Evolutionary conservation across 2,888 invertebrate species (phyloP).

Genomic region (Trachelus stipa): DNA sequence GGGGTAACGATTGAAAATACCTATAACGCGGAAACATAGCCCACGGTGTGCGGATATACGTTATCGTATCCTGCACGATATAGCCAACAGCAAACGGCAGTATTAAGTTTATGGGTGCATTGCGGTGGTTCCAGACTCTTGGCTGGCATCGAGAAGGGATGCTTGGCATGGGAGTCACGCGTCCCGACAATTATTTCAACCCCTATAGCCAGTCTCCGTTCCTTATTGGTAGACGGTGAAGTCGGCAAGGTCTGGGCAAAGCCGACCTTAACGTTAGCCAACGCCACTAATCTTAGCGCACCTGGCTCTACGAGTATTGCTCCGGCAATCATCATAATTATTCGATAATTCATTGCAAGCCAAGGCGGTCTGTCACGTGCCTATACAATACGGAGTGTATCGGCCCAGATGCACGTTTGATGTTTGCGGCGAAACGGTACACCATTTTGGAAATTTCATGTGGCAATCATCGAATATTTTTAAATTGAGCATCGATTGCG

Average conservation of each 20-base stretch:
- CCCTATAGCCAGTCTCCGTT: slow-evolving; percentile 35
- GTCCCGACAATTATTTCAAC: slow-evolving; percentile 61
- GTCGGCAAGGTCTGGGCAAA: slow-evolving; percentile 31
- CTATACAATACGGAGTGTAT: not conserved
- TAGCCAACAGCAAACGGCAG: slow-evolving; percentile 38
- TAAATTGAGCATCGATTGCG: too few relatives aligned
- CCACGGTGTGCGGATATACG: slow-evolving; percentile 36
- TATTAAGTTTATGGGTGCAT: slow-evolving; percentile 61
- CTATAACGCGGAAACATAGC: slow-evolving; percentile 29
- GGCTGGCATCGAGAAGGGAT: slow-evolving; percentile 44
- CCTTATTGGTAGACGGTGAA: slow-evolving; percentile 41
- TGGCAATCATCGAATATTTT: too few relatives aligned
- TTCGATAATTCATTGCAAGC: slow-evolving; percentile 33
- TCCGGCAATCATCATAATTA: slow-evolving; percentile 46
- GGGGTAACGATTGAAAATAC: slow-evolving; percentile 37
- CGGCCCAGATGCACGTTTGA: too few relatives aligned
- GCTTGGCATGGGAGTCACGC: slow-evolving; percentile 62
- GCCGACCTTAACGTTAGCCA: slow-evolving; percentile 37
- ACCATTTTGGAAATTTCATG: too few relatives aligned
- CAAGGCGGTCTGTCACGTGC: not conserved
- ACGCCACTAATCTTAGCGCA: slow-evolving; percentile 49
- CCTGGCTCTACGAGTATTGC: slow-evolving; percentile 43
- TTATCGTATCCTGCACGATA: slow-evolving; percentile 41
- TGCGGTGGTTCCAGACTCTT: slow-evolving; percentile 56
- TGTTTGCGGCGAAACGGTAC: too few relatives aligned